phyloP scores from a whole-genome alignment of 1,140 invertebrate genomes.

The Akabosia matsudoensis region DNA sequence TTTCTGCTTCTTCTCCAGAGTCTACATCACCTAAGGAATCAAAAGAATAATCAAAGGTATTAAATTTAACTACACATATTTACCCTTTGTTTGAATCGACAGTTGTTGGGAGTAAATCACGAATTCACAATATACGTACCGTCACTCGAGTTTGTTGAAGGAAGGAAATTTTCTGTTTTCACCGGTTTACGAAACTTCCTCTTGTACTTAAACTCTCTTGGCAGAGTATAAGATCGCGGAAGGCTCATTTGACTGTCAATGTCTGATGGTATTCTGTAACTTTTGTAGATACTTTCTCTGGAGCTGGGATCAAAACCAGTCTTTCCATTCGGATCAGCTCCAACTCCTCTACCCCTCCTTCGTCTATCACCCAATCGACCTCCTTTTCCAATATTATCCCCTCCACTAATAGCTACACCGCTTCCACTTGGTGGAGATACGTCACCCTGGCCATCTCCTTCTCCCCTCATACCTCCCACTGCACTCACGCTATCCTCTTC shows the following conservation, averaged over 20 bases:
- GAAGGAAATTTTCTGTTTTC: constrained; percentile 63
- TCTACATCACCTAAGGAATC: constrained; percentile 48
- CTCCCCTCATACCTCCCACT: constrained; percentile 49
- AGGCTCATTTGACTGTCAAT: constrained; percentile 73
- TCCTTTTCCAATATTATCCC: constrained; percentile 20
- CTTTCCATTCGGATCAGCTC: constrained; percentile 14
- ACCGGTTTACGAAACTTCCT: constrained; percentile 58
- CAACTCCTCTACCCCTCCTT: not conserved
- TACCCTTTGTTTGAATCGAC: not conserved
- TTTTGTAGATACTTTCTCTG: constrained; percentile 54
- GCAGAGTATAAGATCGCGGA: constrained; percentile 76
- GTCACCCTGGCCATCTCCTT: constrained; percentile 36
- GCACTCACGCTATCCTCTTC: constrained; percentile 52
- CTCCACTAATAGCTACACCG: constrained; percentile 29
- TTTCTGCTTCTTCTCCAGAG: constrained; percentile 47
- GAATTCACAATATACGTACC: constrained; percentile 54
- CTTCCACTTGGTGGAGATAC: constrained; percentile 50
- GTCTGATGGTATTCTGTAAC: constrained; percentile 63
- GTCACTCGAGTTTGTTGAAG: constrained; percentile 79
- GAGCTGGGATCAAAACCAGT: constrained; percentile 47
- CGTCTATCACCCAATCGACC: constrained; percentile 1
- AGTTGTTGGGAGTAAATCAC: not conserved
- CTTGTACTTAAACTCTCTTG: constrained; percentile 78
- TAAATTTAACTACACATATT: not conserved
- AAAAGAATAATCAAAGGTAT: constrained; percentile 18